A percentile compares a stretch with the other conserved stretches of the same genome.
phyloP scores from a whole-genome alignment of 2,113 vertebrate genomes.

The Sturnira hondurensis region DNA sequence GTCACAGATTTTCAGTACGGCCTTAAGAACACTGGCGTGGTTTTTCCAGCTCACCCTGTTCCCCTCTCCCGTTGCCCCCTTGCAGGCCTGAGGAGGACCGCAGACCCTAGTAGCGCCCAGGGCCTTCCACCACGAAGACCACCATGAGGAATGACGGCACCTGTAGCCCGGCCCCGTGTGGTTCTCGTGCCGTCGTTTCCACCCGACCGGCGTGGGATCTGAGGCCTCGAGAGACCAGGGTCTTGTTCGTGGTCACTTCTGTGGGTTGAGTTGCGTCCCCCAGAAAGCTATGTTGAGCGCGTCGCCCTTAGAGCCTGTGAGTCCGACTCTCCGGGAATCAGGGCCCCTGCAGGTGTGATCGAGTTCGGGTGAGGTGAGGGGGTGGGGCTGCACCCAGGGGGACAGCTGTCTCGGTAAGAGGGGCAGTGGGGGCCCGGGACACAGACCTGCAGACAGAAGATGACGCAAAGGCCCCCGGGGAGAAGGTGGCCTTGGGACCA shows the following conservation, averaged over 20 bases:
- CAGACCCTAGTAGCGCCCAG: rapidly evolving
- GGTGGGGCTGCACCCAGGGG: not conserved
- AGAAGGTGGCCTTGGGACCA: not conserved
- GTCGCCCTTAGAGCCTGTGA: too few species aligned
- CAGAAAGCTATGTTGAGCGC: too few species aligned
- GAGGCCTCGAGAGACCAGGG: not conserved
- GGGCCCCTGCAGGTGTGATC: not conserved
- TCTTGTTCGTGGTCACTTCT: not conserved
- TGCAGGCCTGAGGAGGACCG: not conserved
- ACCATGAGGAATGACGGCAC: rapidly evolving
- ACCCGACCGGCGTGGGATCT: not conserved
- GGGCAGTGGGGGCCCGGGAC: not conserved
- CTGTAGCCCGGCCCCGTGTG: too few species aligned
- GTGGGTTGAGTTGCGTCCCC: not conserved
- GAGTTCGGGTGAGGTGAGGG: not conserved
- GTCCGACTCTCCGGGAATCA: not conserved
- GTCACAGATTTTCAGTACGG: not conserved
- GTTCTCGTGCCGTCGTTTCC: too few species aligned
- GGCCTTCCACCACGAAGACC: not conserved
- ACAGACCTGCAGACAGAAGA: too few species aligned
- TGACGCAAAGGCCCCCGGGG: too few species aligned
- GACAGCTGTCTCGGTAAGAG: not conserved
- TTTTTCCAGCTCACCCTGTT: not conserved
- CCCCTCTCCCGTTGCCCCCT: rapidly evolving
- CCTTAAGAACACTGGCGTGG: not conserved